Conservation (phyloP, 23 tunicate genomes). For the Oikopleura dioica region DNA sequence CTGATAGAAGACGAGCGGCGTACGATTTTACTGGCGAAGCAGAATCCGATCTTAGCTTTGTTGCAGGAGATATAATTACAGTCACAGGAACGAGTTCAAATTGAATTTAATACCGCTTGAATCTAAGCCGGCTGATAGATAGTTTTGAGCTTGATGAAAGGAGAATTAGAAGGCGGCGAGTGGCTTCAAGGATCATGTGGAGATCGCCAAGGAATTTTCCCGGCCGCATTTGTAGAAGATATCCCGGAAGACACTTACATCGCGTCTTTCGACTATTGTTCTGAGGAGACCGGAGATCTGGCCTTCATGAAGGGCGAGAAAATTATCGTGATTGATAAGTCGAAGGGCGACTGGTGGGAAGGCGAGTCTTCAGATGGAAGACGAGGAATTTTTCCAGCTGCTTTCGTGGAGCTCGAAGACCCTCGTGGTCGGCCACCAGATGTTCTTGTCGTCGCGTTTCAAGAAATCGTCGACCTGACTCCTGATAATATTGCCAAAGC, state of each 20-base stretch:
- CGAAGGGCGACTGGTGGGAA: conserved; percentile 78
- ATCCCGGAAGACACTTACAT: conserved; percentile 19
- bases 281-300: conserved; percentile 63
- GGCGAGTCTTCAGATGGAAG: conserved; percentile 19
- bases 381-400: conserved; percentile 68
- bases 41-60: conserved; percentile 44
- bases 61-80: conserved; percentile 22
- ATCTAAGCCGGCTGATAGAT: neutral
- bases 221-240: conserved; percentile 33
- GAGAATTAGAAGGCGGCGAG: conserved; percentile 50
- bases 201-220: conserved; percentile 41
- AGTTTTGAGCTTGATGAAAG: conserved; percentile 15
- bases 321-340: conserved; percentile 29
- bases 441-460: conserved; percentile 73
- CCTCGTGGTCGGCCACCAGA: conserved; percentile 19
- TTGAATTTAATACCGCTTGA: neutral
- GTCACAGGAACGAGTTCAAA: conserved; percentile 11
- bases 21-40: conserved; percentile 39
- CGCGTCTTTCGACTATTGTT: conserved; percentile 46
- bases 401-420: conserved; percentile 32
- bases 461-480: conserved; percentile 89
- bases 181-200: conserved; percentile 46
- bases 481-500: conserved; percentile 84
- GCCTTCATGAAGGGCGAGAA: conserved; percentile 33
- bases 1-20: conserved; percentile 19